These are phyloP conservation scores for Molorchus minor DNA, from an alignment of 2,888 invertebrate genomes.

Conservation along the genomic window DNA sequence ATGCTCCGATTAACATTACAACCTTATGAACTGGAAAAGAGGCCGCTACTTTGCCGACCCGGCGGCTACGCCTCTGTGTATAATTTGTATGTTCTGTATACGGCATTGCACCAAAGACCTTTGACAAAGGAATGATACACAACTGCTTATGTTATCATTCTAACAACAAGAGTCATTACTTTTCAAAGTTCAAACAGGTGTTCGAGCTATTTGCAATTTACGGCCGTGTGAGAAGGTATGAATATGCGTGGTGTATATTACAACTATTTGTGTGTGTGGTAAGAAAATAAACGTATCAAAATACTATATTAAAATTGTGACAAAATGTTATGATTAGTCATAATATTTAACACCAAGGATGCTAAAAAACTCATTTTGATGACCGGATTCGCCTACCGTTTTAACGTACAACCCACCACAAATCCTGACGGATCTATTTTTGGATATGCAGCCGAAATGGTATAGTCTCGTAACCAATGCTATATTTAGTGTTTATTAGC, in stretches of 20 bases:
- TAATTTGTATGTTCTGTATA: too few relatives aligned
- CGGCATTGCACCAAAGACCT: too few relatives aligned
- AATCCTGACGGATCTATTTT: slow-evolving; percentile 16
- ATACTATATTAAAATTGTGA: background rate
- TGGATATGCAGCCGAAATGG: slow-evolving; percentile 19
- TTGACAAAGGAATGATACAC: slow-evolving; percentile 28
- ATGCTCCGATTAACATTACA: too few relatives aligned
- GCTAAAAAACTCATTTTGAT: slow-evolving; percentile 17
- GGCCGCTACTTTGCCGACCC: too few relatives aligned
- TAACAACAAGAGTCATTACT: slow-evolving; percentile 19
- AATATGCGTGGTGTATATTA: slow-evolving; percentile 1
- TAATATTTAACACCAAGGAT: background rate
- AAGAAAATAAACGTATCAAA: background rate
- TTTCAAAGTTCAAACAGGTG: slow-evolving; percentile 27
- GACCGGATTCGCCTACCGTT: slow-evolving; percentile 18
- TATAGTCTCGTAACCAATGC: slow-evolving; percentile 1
- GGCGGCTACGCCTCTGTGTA: too few relatives aligned
- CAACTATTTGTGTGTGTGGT: background rate
- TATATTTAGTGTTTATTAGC: slow-evolving; percentile 1
- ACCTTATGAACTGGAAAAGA: too few relatives aligned
- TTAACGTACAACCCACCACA: slow-evolving; percentile 14
- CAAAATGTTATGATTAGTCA: slow-evolving; percentile 10
- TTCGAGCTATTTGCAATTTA: slow-evolving; percentile 20
- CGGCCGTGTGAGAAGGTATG: slow-evolving; percentile 5
- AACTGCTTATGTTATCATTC: slow-evolving; percentile 28